Percentiles rank a stretch among this genome's conserved stretches.
Evolutionary conservation across 2,888 invertebrate species (phyloP).

Genomic region (Chalcis sispes): DNA sequence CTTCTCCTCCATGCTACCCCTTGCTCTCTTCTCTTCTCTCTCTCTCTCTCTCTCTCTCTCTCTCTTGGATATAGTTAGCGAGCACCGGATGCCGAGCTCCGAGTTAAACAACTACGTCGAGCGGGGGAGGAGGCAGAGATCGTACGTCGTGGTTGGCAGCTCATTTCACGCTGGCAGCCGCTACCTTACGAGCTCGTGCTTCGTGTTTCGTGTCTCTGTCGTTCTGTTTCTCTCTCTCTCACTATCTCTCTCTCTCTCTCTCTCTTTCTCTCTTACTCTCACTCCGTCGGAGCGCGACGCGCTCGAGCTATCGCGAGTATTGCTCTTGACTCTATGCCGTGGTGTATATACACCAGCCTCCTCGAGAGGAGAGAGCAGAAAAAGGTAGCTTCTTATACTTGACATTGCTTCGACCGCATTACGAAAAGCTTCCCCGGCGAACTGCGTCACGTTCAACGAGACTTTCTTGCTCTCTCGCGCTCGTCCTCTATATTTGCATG

Average conservation of each 20-base stretch:
- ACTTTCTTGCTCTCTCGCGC: not conserved
- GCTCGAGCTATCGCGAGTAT: slow-evolving; percentile 55
- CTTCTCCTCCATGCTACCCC: too few relatives aligned
- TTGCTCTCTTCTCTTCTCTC: not conserved
- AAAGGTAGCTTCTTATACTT: slow-evolving; percentile 56
- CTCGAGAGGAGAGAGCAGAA: slow-evolving; percentile 42
- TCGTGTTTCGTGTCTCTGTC: too few relatives aligned
- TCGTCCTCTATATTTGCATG: slow-evolving; percentile 16
- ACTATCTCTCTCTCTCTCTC: slow-evolving; percentile 55
- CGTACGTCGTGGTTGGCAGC: slow-evolving; percentile 69
- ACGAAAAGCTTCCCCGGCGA: slow-evolving; percentile 21
- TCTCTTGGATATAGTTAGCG: slow-evolving; percentile 59
- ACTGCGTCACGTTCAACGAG: not conserved
- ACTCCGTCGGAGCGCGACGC: slow-evolving; percentile 39
- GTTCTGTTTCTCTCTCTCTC: slow-evolving; percentile 34
- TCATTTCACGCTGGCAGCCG: slow-evolving; percentile 69
- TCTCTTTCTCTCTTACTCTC: slow-evolving; percentile 16
- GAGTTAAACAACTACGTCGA: slow-evolving; percentile 65
- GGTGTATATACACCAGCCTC: not conserved
- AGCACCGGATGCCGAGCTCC: slow-evolving; percentile 37
- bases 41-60: not conserved
- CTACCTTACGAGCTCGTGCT: slow-evolving; percentile 56
- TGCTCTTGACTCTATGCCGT: not conserved
- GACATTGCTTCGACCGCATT: slow-evolving; percentile 47
- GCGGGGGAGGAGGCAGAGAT: slow-evolving; percentile 49